Evolutionary conservation across 2,797 vertebrate genomes (phyloP).

Genomic region (Acridotheres tristis): DNA sequence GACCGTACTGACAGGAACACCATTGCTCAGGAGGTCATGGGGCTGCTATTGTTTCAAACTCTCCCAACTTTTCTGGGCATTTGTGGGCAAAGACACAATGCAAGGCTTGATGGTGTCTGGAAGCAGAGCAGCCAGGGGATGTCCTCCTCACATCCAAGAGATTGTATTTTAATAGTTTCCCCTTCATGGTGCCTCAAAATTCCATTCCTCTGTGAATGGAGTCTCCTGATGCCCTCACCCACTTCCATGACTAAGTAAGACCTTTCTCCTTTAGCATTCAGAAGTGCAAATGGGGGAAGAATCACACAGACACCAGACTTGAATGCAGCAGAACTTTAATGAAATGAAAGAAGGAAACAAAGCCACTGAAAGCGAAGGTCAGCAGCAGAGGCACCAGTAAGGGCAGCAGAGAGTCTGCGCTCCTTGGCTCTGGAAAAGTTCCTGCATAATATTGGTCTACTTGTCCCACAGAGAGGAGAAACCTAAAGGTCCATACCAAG

Average conservation of each 20-base stretch:
- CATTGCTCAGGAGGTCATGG: neutral
- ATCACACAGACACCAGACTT: neutral
- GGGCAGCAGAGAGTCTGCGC: rapidly evolving
- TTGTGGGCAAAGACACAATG: neutral
- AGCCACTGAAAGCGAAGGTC: neutral
- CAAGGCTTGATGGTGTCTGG: neutral
- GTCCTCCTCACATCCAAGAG: neutral
- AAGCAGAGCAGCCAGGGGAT: neutral
- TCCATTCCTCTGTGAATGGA: neutral
- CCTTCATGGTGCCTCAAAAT: too few relatives aligned
- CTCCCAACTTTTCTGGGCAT: neutral
- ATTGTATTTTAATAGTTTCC: neutral
- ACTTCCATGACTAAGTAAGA: neutral
- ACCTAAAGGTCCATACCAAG: neutral
- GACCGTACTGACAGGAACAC: neutral
- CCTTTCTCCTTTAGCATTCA: neutral
- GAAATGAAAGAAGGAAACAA: neutral
- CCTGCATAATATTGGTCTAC: neutral
- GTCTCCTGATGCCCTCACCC: neutral
- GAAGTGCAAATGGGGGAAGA: neutral
- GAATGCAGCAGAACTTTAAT: slow-evolving; percentile 1
- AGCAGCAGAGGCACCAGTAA: neutral
- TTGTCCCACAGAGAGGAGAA: neutral
- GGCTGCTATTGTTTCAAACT: neutral
- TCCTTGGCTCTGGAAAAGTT: neutral